Base-by-base conservation (phyloP, 1,140 invertebrate genomes). In the Neelides sp. region DNA sequence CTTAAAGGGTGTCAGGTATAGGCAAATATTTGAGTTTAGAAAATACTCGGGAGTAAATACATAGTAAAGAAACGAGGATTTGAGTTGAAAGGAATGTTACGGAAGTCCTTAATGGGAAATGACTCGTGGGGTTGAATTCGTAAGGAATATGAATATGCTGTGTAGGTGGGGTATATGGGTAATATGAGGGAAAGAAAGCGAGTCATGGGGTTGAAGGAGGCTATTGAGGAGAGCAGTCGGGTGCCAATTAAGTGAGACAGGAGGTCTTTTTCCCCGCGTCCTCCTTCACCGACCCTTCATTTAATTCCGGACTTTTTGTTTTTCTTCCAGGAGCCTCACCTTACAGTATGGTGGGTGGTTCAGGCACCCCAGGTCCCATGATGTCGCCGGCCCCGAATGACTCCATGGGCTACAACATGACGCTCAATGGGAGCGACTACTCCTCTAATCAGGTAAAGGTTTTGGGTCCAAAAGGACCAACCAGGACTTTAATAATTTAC, bases 371-470 rank as follows among this genome's bases (percentile, higher is more conserved):
- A 22, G 52, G 56, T 34, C 55, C 55, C 1, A 56, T 60, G 54
- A 60, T 60, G 58, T 60, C 58, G 49, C 58, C 58, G 17, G 54
- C 46, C 4, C 58, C 58, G 15, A 60, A 56, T 43, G 58, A 60
- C 41, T 55, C 58, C 3, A 48, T 59, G 45, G 57, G 57, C 23
- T 60, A 60, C 39, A 60, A 60, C 48, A 60, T 60, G 58, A 60
- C 58, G 44, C 56, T 60, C 47, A 60, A 60, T 51, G 58, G 58
- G 4, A 54, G 48, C 24, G 58, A 60, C 41, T 60, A 60, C 49
- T 56, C 54, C 44, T 56, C 58, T 48, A 48, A 17, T 15, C 55
- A 58, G 55, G 55, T 58, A 58, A 36, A 20, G 20, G 30, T 32
- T n/a, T n/a, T n/a, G n/a, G n/a, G n/a, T n/a, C n/a, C n/a, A n/a